Evolutionary conservation across 2,888 invertebrate genomes (phyloP).

Genomic region (Smittia aterrima): DNA sequence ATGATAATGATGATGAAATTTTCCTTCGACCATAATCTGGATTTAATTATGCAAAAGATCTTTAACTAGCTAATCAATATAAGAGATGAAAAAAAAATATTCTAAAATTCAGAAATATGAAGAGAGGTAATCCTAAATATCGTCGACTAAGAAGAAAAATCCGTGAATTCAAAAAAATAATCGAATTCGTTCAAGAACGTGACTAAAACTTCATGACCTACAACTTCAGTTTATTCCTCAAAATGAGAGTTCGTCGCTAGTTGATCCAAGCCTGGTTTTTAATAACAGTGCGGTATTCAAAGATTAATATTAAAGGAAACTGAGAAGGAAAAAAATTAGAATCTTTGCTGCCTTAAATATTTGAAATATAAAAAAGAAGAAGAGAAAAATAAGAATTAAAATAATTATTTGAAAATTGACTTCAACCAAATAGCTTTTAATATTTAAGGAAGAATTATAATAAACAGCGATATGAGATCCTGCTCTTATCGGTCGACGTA

Average conservation of each 20-base stretch:
- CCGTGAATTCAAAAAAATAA: neutral
- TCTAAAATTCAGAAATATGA: slow-evolving; percentile 1
- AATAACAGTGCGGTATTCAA: neutral
- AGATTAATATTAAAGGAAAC: neutral
- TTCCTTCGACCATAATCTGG: neutral
- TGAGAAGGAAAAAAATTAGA: slow-evolving; percentile 21
- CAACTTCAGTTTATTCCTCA: neutral
- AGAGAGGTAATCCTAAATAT: no score
- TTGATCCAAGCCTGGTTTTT: no score
- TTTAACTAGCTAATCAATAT: neutral
- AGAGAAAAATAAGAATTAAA: slow-evolving; percentile 21
- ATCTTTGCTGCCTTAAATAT: slow-evolving; percentile 42
- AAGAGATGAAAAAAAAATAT: neutral
- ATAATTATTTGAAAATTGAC: slow-evolving; percentile 32
- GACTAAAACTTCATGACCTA: neutral
- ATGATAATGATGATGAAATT: neutral
- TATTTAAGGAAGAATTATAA: slow-evolving; percentile 10
- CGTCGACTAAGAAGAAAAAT: no score
- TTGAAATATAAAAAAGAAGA: slow-evolving; percentile 5
- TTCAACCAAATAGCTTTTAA: slow-evolving; percentile 33
- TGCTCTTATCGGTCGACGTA: no score
- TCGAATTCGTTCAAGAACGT: neutral
- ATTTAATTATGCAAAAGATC: neutral
- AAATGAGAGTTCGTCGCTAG: no score
- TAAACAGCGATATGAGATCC: slow-evolving; percentile 11